Evolutionary conservation across 1,140 invertebrate genomes (phyloP).

Genomic region (Calycopis cecrops): DNA sequence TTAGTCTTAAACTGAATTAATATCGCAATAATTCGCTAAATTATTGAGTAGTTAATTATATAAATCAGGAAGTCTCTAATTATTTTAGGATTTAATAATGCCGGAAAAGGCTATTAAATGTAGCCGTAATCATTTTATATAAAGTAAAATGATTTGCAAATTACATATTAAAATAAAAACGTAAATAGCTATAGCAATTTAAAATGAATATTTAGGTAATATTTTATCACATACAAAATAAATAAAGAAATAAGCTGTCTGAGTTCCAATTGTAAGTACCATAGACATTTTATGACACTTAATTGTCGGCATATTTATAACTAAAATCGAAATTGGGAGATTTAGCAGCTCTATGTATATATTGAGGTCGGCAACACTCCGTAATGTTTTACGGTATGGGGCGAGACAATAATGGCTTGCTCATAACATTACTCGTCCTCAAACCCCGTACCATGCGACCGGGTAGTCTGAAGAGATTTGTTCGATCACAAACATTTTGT

Average conservation of each 20-base stretch:
- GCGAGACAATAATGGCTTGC: slow-evolving; percentile 74
- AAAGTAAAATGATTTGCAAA: neutral
- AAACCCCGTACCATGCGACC: slow-evolving; percentile 54
- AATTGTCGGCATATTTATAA: too few species aligned
- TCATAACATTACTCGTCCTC: slow-evolving; percentile 74
- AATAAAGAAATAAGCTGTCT: too few species aligned
- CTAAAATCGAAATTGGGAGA: slow-evolving; percentile 15
- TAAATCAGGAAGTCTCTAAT: slow-evolving; percentile 55
- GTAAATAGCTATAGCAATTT: too few species aligned
- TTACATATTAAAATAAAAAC: neutral
- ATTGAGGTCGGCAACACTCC: slow-evolving; percentile 53
- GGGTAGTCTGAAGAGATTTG: slow-evolving; percentile 38
- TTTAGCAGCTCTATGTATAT: slow-evolving; percentile 52
- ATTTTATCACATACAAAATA: too few species aligned
- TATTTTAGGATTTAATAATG: slow-evolving; percentile 41
- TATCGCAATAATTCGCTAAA: slow-evolving; percentile 43
- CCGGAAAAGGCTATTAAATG: neutral
- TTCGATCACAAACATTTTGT: slow-evolving; percentile 28
- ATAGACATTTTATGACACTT: too few species aligned
- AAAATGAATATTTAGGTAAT: too few species aligned
- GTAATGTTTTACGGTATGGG: slow-evolving; percentile 74
- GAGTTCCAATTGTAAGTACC: too few species aligned
- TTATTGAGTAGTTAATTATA: slow-evolving; percentile 58
- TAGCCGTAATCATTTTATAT: neutral
- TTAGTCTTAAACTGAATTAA: too few species aligned